phyloP scores from a whole-genome alignment of 2,888 invertebrate species.

The Clanis bilineata region DNA sequence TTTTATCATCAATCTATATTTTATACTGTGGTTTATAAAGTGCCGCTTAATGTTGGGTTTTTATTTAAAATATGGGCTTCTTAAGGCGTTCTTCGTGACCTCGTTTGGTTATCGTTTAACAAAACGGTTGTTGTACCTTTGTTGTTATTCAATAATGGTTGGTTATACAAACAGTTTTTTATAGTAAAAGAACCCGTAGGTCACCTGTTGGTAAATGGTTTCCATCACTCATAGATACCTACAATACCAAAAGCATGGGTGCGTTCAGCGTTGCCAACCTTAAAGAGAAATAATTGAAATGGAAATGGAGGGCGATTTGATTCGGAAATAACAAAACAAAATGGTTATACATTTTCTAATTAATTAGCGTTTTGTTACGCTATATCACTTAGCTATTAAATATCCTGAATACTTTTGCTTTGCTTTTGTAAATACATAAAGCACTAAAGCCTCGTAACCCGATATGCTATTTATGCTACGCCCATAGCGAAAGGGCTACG shows the following conservation, averaged over 20 bases:
- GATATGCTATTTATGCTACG: not conserved
- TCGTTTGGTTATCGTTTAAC: not conserved
- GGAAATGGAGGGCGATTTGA: too few species aligned
- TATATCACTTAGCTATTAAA: not conserved
- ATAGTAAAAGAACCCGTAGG: too few species aligned
- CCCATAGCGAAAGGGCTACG: not conserved
- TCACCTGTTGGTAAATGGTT: too few species aligned
- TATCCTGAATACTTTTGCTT: not conserved
- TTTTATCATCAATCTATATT: slow-evolving; percentile 15
- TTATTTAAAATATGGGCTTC: not conserved
- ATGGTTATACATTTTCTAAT: not conserved
- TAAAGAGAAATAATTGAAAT: too few species aligned
- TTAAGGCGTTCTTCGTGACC: not conserved
- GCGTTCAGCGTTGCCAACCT: too few species aligned
- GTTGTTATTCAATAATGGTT: not conserved
- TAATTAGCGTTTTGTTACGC: not conserved
- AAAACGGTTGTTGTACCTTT: not conserved
- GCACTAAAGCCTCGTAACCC: not conserved
- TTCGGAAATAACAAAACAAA: too few species aligned
- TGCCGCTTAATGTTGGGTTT: not conserved
- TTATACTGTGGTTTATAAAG: not conserved
- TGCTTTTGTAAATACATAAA: not conserved
- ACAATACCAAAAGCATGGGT: too few species aligned
- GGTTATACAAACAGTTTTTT: too few species aligned
- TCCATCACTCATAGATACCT: too few species aligned